Conservation (phyloP, 2,888 invertebrate genomes). For the Agriotes lineatus region DNA sequence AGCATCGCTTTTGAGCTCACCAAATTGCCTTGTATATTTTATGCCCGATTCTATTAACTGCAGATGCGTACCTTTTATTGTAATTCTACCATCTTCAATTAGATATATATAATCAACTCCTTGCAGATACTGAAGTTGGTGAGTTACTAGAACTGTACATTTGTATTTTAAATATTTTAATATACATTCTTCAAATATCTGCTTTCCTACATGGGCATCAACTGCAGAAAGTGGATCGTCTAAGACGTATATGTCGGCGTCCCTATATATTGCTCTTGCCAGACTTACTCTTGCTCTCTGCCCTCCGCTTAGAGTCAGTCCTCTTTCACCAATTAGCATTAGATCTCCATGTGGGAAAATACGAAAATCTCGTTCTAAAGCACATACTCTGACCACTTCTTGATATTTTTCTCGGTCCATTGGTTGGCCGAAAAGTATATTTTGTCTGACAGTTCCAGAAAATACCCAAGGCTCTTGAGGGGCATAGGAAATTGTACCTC, state of each 20-base stretch:
- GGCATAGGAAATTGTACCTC: slow-evolving; percentile 79
- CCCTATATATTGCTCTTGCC: slow-evolving; percentile 84
- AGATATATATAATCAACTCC: slow-evolving; percentile 69
- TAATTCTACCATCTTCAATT: slow-evolving; percentile 69
- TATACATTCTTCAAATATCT: slow-evolving; percentile 85
- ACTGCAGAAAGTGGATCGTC: slow-evolving; percentile 92
- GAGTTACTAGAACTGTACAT: slow-evolving; percentile 80
- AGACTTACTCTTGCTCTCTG: slow-evolving; percentile 89
- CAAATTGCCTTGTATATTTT: slow-evolving; percentile 73
- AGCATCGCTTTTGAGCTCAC: slow-evolving; percentile 65
- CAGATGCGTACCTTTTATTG: slow-evolving; percentile 75
- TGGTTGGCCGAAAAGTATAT: slow-evolving; percentile 86
- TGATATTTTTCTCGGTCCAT: slow-evolving; percentile 75
- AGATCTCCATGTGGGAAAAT: slow-evolving; percentile 81
- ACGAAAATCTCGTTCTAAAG: slow-evolving; percentile 77
- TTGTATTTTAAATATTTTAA: slow-evolving; percentile 72
- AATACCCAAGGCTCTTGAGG: slow-evolving; percentile 88
- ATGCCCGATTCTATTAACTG: slow-evolving; percentile 77
- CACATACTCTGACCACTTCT: slow-evolving; percentile 75
- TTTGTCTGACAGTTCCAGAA: slow-evolving; percentile 84
- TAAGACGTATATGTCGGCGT: slow-evolving; percentile 84
- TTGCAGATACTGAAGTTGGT: slow-evolving; percentile 75
- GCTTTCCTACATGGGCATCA: slow-evolving; percentile 87
- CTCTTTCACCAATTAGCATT: slow-evolving; percentile 83
- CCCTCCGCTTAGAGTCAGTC: slow-evolving; percentile 79